Evolutionary conservation across 2,797 vertebrate genomes (phyloP).

Genomic region (Buceros bicornis): DNA sequence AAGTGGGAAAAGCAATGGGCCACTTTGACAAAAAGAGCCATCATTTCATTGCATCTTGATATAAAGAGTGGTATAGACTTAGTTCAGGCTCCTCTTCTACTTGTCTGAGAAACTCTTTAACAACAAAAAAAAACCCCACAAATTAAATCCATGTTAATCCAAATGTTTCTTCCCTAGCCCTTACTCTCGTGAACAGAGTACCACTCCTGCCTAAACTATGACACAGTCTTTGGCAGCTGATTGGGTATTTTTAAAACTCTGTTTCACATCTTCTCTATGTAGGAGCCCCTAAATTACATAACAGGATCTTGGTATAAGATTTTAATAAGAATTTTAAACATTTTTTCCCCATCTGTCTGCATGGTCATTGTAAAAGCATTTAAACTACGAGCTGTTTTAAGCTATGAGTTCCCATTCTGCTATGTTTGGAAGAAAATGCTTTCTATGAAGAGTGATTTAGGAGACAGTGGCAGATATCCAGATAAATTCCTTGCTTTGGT

Average conservation of each 20-base stretch:
- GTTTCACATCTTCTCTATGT: conserved; percentile 7
- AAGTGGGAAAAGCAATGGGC: background rate
- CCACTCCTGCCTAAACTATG: background rate
- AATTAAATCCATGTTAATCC: background rate
- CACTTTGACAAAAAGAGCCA: background rate
- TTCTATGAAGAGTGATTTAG: conserved; percentile 29
- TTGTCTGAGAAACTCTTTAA: background rate
- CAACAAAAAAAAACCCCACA: background rate
- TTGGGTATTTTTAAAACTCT: background rate
- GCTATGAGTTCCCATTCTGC: background rate
- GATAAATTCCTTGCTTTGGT: conserved; percentile 37
- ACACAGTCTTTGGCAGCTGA: background rate
- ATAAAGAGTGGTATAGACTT: background rate
- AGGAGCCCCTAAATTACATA: background rate
- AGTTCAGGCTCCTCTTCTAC: background rate
- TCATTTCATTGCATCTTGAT: background rate
- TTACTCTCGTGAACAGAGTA: background rate
- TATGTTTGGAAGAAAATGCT: conserved; percentile 55
- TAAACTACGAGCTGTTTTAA: conserved; percentile 31
- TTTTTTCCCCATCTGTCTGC: background rate
- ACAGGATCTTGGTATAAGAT: background rate
- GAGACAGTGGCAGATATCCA: conserved; percentile 41
- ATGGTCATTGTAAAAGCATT: conserved; percentile 18
- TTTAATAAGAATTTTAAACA: background rate
- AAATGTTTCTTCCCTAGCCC: background rate